phyloP scores from a whole-genome alignment of 1,140 invertebrate species.

The Brachionus asplanchnoidis region DNA sequence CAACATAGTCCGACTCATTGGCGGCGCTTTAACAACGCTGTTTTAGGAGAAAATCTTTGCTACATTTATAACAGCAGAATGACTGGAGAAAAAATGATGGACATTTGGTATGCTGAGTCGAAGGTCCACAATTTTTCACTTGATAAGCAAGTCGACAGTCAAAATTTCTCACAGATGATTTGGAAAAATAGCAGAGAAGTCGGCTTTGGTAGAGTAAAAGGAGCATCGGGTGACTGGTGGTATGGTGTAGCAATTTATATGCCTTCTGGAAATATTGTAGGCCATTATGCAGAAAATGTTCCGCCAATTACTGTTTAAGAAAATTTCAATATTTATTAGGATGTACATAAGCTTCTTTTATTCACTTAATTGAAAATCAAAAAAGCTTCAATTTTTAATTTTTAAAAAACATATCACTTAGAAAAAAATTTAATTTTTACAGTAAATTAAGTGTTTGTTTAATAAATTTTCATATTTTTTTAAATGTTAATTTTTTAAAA shows the following conservation, averaged over 20 bases:
- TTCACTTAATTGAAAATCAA: not conserved
- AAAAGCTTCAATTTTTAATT: not conserved
- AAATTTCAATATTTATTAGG: not conserved
- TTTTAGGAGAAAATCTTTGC: constrained; percentile 28
- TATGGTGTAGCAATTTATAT: constrained; percentile 39
- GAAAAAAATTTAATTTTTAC: not conserved
- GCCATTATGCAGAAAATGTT: constrained; percentile 33
- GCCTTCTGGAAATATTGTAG: constrained; percentile 28
- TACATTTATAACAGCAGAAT: not conserved
- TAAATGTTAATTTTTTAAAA: not conserved
- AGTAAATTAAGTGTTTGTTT: not conserved
- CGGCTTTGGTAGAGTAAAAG: constrained; percentile 65
- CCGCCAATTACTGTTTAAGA: not conserved
- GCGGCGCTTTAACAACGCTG: not conserved
- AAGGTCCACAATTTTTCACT: not conserved
- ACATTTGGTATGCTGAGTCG: constrained; percentile 31
- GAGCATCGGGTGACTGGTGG: constrained; percentile 60
- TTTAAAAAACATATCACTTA: not conserved
- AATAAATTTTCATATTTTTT: not conserved
- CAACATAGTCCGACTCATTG: constrained; percentile 37
- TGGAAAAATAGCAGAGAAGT: constrained; percentile 68
- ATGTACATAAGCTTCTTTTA: not conserved
- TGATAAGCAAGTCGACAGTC: constrained; percentile 22
- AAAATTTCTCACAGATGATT: constrained; percentile 53
- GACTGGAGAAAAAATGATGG: constrained; percentile 38